phyloP scores from a whole-genome alignment of 2,888 invertebrate genomes.

The Cephalotes varians region DNA sequence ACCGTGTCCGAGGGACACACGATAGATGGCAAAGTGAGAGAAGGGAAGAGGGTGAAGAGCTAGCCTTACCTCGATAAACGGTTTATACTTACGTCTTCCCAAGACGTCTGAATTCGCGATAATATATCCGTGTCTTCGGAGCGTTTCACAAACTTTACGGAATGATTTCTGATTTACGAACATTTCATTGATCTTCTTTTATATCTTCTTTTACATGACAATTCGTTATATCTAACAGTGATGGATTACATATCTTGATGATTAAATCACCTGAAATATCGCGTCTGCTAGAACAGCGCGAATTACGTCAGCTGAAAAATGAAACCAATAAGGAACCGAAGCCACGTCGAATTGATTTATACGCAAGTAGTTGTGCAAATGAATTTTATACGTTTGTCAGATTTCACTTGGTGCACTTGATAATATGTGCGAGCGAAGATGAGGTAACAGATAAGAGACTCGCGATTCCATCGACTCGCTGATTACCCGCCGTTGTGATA shows the following conservation, averaged over 20 bases:
- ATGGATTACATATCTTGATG: background rate
- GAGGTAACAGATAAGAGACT: constrained; percentile 27
- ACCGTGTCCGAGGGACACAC: constrained; percentile 56
- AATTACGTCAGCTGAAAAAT: background rate
- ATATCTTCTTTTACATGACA: background rate
- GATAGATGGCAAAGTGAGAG: constrained; percentile 49
- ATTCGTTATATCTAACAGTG: background rate
- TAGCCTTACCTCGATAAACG: constrained; percentile 52
- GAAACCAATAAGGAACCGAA: background rate
- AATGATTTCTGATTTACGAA: background rate
- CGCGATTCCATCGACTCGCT: background rate
- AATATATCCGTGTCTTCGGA: background rate
- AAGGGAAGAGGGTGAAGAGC: constrained; percentile 46
- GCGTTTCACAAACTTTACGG: background rate
- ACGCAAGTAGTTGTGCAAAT: background rate
- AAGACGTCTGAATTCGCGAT: constrained; percentile 18
- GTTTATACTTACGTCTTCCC: constrained; percentile 11
- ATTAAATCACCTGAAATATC: background rate
- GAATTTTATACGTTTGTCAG: background rate
- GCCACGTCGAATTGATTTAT: background rate
- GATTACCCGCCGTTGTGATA: constrained; percentile 33
- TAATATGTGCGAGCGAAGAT: constrained; percentile 4
- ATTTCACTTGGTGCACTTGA: background rate
- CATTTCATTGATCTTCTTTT: background rate
- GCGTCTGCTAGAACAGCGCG: background rate